Base-by-base conservation (phyloP, 2,113 vertebrate genomes). In the Ailuropoda melanoleuca region DNA sequence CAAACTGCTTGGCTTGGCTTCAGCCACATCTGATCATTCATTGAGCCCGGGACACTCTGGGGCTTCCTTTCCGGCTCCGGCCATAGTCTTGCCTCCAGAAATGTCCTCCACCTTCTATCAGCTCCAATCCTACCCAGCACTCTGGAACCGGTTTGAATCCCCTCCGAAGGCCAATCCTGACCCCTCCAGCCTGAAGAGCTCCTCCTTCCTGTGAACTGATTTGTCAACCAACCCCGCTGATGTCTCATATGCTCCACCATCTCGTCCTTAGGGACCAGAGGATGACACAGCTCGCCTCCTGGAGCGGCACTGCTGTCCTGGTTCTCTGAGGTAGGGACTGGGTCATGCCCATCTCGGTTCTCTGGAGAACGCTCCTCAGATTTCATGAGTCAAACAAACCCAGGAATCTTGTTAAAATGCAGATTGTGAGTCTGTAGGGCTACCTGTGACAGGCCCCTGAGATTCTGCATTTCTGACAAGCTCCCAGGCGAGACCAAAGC, bases 41-140 rank as follows among this genome's bases (percentile, higher is more conserved):
- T 19, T 2, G 24, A 31, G 6, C 46, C 66, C 0, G 0, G 50
- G 24, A 72, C 3, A 56, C 2, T 15, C 26, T 19, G 15, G 2
- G 21, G 26, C 50, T 53, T 43, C 55, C 29, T 62, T 88, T 60
- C 29, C 60, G 24, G 48, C 21, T 48, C 4, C 2, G 6, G n/a
- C 4, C 8, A 12, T 7, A 34, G 55, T 43, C 34, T 70, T n/a
- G 15, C 50, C 29, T 70, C 53, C 29, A 43, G 11, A 46, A 43
- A 70, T 31, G 68, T 7, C 19, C 60, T 37, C n/a, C 2, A 1
- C 26, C 34, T 58, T 43, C 12, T 7, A 13, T 77, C 14, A 31
- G 84, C 48, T 81, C 46, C 31, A 31, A 46, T 48, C 21, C 19
- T 66, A 31, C 29, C 50, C 8, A 24, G 7, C 31, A 48, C 64